Evolutionary conservation across 2,113 vertebrate species (phyloP).

Genomic region (Cinclus mexicanus): DNA sequence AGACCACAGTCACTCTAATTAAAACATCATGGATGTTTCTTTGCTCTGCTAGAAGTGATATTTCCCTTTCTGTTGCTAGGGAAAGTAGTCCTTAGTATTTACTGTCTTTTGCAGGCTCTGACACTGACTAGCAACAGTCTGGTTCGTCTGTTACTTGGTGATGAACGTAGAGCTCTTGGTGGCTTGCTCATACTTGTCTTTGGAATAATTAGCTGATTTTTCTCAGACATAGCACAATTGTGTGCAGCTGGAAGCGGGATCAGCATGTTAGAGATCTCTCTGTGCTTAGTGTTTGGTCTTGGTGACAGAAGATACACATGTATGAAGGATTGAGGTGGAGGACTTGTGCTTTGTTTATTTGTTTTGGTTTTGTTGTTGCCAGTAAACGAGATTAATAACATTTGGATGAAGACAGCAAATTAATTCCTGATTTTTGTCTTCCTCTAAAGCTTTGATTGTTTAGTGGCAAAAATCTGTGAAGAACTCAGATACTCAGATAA

Average conservation of each 20-base stretch:
- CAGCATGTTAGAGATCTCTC: neutral
- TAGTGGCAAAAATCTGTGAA: neutral
- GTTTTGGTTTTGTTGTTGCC: neutral
- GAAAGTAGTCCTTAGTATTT: neutral
- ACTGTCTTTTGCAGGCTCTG: neutral
- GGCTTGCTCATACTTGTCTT: neutral
- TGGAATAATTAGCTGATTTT: neutral
- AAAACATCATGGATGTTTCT: neutral
- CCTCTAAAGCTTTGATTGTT: neutral
- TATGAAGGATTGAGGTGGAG: neutral
- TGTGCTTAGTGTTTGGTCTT: neutral
- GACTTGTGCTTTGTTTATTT: neutral
- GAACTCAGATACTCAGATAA: neutral
- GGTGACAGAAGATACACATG: neutral
- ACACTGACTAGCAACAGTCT: neutral
- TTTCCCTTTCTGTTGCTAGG: neutral
- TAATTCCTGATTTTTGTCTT: neutral
- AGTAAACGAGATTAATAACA: neutral
- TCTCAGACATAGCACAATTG: neutral
- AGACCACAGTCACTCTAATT: neutral
- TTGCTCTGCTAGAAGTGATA: neutral
- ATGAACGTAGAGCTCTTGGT: neutral
- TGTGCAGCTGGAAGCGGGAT: neutral
- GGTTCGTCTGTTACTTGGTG: neutral
- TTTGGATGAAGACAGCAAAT: neutral